A percentile compares a stretch with the other conserved stretches of the same genome.
Conservation (phyloP, 1,140 invertebrate genomes). For the Drosophila subobscura region DNA sequence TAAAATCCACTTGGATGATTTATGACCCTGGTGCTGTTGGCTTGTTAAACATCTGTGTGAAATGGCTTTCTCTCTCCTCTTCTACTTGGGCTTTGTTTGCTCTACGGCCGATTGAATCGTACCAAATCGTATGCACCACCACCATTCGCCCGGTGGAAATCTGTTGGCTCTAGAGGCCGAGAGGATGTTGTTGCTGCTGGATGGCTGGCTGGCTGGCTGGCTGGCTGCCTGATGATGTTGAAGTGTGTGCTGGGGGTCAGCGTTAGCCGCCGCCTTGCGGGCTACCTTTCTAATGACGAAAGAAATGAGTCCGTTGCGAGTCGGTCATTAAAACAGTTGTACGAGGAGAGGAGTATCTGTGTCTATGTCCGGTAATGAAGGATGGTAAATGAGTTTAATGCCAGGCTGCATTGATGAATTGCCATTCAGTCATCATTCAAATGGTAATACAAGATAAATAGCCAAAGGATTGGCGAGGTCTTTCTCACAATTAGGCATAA, state of each 20-base stretch:
- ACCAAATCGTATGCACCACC: background rate
- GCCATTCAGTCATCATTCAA: constrained; percentile 17
- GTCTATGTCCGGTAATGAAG: constrained; percentile 60
- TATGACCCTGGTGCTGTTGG: constrained; percentile 62
- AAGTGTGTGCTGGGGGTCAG: constrained; percentile 70
- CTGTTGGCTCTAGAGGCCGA: constrained; percentile 27
- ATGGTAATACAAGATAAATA: constrained; percentile 30
- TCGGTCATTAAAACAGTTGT: constrained; percentile 66
- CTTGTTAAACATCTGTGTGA: constrained; percentile 78
- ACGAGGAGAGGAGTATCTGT: constrained; percentile 2
- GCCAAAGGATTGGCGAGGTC: background rate
- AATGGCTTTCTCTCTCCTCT: constrained; percentile 62
- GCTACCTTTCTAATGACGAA: constrained; percentile 71
- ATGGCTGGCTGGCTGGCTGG: constrained; percentile 12
- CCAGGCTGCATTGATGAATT: constrained; percentile 64
- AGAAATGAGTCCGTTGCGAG: constrained; percentile 56
- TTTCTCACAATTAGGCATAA: constrained; percentile 15
- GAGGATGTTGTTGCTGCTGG: constrained; percentile 43
- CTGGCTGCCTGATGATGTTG: constrained; percentile 13
- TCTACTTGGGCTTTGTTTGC: constrained; percentile 68
- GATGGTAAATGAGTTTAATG: constrained; percentile 76
- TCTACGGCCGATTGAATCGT: constrained; percentile 46
- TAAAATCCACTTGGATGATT: constrained; percentile 68
- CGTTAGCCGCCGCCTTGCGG: constrained; percentile 72
- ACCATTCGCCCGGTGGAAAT: constrained; percentile 19